Percentiles rank a stretch among this genome's conserved stretches.
phyloP scores from a whole-genome alignment of 2,888 invertebrate genomes.

The Diaperis boleti region DNA sequence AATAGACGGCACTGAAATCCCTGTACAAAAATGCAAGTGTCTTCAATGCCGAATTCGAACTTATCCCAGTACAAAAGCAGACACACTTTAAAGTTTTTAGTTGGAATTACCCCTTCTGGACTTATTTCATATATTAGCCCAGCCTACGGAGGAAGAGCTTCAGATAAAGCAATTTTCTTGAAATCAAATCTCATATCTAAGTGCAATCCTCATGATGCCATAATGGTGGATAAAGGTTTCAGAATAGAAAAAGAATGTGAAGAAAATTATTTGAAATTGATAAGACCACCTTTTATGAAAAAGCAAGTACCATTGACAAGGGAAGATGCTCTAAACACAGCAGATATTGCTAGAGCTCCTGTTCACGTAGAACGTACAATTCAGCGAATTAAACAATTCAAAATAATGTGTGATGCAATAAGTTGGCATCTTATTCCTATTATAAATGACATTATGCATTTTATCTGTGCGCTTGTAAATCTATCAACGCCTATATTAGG shows the following conservation, averaged over 20 bases:
- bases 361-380: slow-evolving; percentile 35
- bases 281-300: slow-evolving; percentile 42
- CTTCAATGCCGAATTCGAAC: background rate
- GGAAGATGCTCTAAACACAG: slow-evolving; percentile 36
- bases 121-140: slow-evolving; percentile 27
- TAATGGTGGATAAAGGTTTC: slow-evolving; percentile 45
- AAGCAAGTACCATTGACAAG: slow-evolving; percentile 36
- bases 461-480: slow-evolving; percentile 7
- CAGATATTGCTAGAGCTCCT: slow-evolving; percentile 40
- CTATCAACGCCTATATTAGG: slow-evolving; percentile 19
- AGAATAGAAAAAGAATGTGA: slow-evolving; percentile 36
- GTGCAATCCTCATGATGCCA: slow-evolving; percentile 13
- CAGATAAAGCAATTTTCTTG: slow-evolving; percentile 38
- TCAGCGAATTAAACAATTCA: slow-evolving; percentile 35
- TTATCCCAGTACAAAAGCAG: slow-evolving; percentile 25
- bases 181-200: slow-evolving; percentile 14
- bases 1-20: background rate
- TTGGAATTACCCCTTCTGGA: slow-evolving; percentile 36
- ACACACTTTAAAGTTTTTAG: slow-evolving; percentile 33
- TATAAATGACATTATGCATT: slow-evolving; percentile 19
- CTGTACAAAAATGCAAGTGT: background rate
- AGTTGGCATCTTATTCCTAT: slow-evolving; percentile 11
- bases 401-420: slow-evolving; percentile 20
- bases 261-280: slow-evolving; percentile 28
- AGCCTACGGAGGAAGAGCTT: slow-evolving; percentile 21